Percentiles rank a stretch among this genome's conserved stretches.
Conservation (phyloP, 2,888 invertebrate genomes). For the Acleris sparsana region DNA sequence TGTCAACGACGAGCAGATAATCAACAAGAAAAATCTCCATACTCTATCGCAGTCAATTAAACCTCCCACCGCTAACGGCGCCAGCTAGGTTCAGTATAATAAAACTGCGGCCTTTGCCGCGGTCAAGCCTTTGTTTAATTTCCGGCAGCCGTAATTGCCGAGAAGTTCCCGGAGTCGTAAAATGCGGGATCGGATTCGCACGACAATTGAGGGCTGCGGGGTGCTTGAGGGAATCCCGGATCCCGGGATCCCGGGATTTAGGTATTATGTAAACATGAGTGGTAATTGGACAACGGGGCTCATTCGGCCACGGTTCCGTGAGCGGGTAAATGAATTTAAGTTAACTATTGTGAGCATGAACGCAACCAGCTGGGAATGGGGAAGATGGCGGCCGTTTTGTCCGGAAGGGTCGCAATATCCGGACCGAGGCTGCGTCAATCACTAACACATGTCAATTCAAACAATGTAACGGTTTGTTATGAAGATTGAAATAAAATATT, state of each 20-base stretch:
- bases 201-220: slow-evolving; percentile 30
- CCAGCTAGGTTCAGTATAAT: slow-evolving; percentile 26
- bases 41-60: slow-evolving; percentile 31
- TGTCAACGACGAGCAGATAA: too few species aligned
- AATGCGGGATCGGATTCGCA: slow-evolving; percentile 38
- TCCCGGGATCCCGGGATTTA: slow-evolving; percentile 28
- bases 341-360: slow-evolving; percentile 20
- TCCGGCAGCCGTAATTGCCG: slow-evolving; percentile 56
- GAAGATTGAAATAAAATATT: too few species aligned
- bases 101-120: slow-evolving; percentile 39
- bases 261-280: slow-evolving; percentile 40
- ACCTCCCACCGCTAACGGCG: slow-evolving; percentile 21
- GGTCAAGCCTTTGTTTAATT: slow-evolving; percentile 61
- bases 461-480: slow-evolving; percentile 2
- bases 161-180: slow-evolving; percentile 47
- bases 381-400: slow-evolving; percentile 1
- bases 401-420: slow-evolving; percentile 25
- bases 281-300: slow-evolving; percentile 34
- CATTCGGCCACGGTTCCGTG: slow-evolving; percentile 24
- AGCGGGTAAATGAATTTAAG: slow-evolving; percentile 30
- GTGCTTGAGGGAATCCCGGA: slow-evolving; percentile 21
- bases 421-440: slow-evolving; percentile 14
- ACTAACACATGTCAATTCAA: slow-evolving; percentile 11
- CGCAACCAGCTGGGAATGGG: slow-evolving; percentile 8
- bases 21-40: slow-evolving; percentile 18